Evolutionary conservation across 1,140 invertebrate genomes (phyloP), one percentile per base, ranked within the genome.

Genomic region (Camponotus pennsylvanicus): DNA sequence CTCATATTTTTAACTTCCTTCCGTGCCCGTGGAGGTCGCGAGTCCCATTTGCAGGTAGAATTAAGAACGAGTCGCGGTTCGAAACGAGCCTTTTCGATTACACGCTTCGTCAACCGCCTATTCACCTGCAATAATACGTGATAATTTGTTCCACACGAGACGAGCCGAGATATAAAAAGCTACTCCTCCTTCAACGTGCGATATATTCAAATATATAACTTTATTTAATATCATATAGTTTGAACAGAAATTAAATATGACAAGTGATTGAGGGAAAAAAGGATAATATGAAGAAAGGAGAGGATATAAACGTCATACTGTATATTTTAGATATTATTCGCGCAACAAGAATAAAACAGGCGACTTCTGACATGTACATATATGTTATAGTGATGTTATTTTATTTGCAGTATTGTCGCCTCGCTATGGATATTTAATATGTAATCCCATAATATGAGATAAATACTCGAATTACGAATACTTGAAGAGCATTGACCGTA

Each of bases 21-120:
- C 13, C 18, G 52, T 71, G n/a, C 5, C 49, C 21, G 21, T 27
- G 55, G 15, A 21, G 57, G 64, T 77, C 63, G 2, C 32, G 32
- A 61, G 77, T 40, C 77, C 40, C 42, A 32, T 87, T 87, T 83
- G 75, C 78, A 75, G 49, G 42, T 18, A 45, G 61, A 88, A 87
- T 78, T 87, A 87, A 86, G 76, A 82, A 70, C 57, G 34, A 79
- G 59, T 67, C 45, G 32, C 18, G 6, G 32, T 27, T 57, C 61
- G 11, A 75, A 82, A 71, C 15, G 69, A 59, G 32, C 18, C 32
- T 21, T 55, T 42, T 61, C 57, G 40, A 7, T 66, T 63, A 63
- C 15, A 83, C 57, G 57, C 40, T 69, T 83, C 79, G 55, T 82
- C 79, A 82, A 42, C 27, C 55, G 11, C 27, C 37, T 80, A 70